Base-by-base conservation (phyloP, 1,140 invertebrate species). In the Aethina tumida region DNA sequence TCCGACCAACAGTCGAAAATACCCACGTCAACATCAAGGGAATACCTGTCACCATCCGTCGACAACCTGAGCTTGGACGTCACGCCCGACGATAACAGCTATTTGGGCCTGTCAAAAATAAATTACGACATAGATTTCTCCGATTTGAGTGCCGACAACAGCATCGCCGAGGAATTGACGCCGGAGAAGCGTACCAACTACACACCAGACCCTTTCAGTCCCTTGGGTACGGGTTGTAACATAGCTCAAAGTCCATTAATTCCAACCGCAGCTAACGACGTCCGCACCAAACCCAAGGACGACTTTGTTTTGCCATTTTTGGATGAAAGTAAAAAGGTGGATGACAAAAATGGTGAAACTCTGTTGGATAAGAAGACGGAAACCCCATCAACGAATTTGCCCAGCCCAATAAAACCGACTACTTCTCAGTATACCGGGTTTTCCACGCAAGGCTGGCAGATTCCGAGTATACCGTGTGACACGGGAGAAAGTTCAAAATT, bases 71-170 rank as follows among this genome's bases (percentile, higher is more conserved):
- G 5, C 53, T 57, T 70, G 12, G 63, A 76, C 34, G 41, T 67
- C 19, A 74, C 72, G 4, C 70, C 70, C 2, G 75, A 79, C 45
- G 73, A 77, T 27, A 17, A 64, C 66, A 35, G 66, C 55, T 60
- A 65, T 1, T 66, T 70, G 1, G 74, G 71, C 1, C 51, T 81
- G 8, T 75, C 72, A n/a, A 75, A 75, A 50, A 72, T 81, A 13
- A 81, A 79, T 58, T 81, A 79, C 49, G 79, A 81, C 43, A 79
- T 81, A 27, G 77, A 80, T 53, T 61, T 78, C 29, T 81, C 75
- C 2, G 79, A 81, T 58, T 63, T 76, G 19, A 81, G 77, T 45
- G 73, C 67, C 0, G 77, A 81, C 3, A 79, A 77, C 49, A 79
- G 77, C 42, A 59, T 69, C 10, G 70, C 72, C 2, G 76, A 79